These are phyloP conservation scores for Istiophorus platypterus DNA, from an alignment of 2,113 vertebrate genomes.

Conservation along the genomic window DNA sequence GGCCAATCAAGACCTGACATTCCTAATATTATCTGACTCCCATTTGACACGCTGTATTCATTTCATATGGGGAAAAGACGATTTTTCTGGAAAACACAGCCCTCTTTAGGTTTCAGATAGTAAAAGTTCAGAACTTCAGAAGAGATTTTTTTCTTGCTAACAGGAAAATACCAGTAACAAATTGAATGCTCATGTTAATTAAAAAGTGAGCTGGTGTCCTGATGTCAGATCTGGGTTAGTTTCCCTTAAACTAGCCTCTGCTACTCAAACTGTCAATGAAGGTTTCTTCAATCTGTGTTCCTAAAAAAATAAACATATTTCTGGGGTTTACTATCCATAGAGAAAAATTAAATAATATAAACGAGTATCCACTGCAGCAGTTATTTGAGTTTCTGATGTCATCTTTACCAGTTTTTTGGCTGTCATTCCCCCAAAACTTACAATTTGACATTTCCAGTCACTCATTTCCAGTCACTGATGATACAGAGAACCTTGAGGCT, in stretches of 20 bases:
- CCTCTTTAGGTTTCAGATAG: not conserved
- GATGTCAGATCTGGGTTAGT: not conserved
- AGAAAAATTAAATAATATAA: not conserved
- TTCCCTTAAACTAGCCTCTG: not conserved
- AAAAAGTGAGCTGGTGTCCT: not conserved
- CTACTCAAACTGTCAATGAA: not conserved
- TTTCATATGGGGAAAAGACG: not conserved
- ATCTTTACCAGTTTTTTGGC: not conserved
- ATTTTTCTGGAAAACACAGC: not conserved
- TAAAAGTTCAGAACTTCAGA: not conserved
- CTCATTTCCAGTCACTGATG: not conserved
- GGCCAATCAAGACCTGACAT: conserved; percentile 44
- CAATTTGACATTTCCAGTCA: not conserved
- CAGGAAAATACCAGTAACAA: not conserved
- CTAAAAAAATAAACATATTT: not conserved
- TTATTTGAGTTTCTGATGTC: not conserved
- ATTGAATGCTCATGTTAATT: not conserved
- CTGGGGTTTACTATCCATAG: not conserved
- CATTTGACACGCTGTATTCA: conserved; percentile 12
- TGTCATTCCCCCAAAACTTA: not conserved
- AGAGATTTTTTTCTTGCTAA: not conserved
- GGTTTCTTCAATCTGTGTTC: not conserved
- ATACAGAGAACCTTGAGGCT: not conserved
- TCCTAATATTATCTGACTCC: conserved; percentile 27
- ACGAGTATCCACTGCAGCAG: not conserved